These are phyloP conservation scores for Indicator indicator DNA, from an alignment of 2,113 vertebrate species.

Conservation along the genomic window DNA sequence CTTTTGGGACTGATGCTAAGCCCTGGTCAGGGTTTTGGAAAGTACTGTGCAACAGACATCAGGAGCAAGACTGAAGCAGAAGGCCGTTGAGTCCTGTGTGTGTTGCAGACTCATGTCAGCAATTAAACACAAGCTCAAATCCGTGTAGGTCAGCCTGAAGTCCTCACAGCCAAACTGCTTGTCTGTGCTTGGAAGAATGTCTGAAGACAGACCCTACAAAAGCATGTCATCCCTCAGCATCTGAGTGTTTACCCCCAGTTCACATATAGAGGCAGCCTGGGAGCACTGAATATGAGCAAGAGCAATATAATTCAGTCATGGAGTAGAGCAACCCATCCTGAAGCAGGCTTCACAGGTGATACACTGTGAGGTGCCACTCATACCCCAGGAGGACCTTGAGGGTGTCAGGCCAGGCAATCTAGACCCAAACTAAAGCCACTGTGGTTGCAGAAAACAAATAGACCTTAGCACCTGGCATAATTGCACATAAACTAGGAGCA, in stretches of 20 bases:
- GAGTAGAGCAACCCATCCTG: neutral
- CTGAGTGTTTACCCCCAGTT: rapidly evolving
- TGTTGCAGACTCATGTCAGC: neutral
- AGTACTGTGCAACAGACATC: neutral
- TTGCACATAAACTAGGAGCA: neutral
- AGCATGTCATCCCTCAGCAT: neutral
- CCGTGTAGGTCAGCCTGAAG: neutral
- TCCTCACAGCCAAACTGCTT: neutral
- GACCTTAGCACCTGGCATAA: neutral
- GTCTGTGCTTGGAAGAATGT: neutral
- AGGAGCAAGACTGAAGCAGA: neutral
- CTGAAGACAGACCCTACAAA: neutral
- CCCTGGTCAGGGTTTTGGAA: neutral
- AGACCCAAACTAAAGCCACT: neutral
- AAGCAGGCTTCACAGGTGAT: neutral
- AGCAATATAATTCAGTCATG: neutral
- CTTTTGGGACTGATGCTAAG: neutral
- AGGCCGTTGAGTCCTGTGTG: neutral
- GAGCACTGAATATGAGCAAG: neutral
- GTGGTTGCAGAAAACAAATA: neutral
- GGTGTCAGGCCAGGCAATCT: neutral
- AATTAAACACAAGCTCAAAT: neutral
- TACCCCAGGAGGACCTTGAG: neutral
- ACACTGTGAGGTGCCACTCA: neutral
- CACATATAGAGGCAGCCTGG: neutral